Conservation (phyloP, 2,113 vertebrate species). For the Mobula birostris region DNA sequence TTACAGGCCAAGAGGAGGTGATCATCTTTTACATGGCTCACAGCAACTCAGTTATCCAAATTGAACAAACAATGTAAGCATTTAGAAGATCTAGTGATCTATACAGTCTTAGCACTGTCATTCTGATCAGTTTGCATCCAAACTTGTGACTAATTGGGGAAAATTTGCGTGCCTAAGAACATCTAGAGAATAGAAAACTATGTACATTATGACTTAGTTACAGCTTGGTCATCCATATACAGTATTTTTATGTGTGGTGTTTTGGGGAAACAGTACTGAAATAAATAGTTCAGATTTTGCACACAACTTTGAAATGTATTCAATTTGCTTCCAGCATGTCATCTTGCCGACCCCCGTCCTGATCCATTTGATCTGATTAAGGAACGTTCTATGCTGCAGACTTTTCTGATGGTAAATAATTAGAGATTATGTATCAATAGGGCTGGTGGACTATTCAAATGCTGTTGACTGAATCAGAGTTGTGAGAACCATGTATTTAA, state of each 20-base stretch:
- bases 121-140: not conserved
- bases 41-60: conserved; percentile 1
- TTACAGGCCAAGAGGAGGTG: not conserved
- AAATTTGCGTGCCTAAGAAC: not conserved
- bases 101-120: too few species aligned
- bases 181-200: not conserved
- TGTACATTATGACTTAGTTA: not conserved
- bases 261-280: not conserved
- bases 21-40: not conserved
- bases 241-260: not conserved
- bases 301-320: not conserved
- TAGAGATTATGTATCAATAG: not conserved
- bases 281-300: not conserved
- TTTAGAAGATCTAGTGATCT: not conserved
- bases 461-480: not conserved
- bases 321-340: too few species aligned
- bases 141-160: not conserved
- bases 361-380: not conserved
- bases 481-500: not conserved
- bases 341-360: not conserved
- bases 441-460: not conserved
- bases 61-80: conserved; percentile 25
- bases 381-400: not conserved
- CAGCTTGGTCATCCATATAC: not conserved
- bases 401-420: not conserved